phyloP scores from a whole-genome alignment of 64 coral and sea anemone genomes.

The Acropora tenuis region DNA sequence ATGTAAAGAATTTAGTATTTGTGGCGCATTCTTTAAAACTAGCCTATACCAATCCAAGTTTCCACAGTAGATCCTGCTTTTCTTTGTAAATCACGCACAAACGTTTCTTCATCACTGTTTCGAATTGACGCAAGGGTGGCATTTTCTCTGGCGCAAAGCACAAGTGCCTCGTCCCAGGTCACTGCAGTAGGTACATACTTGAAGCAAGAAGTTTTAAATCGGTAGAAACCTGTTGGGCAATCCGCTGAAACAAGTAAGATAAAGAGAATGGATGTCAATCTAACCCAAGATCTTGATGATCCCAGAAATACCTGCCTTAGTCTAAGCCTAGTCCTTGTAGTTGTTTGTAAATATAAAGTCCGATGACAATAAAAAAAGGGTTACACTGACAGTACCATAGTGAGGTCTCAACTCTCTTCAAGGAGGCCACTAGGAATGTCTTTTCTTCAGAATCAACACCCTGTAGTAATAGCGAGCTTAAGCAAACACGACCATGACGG shows the following conservation, averaged over 20 bases:
- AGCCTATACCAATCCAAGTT: constrained; percentile 81
- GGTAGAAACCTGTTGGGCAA: constrained; percentile 76
- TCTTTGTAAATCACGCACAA: constrained; percentile 72
- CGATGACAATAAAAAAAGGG: background rate
- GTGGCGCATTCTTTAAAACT: background rate
- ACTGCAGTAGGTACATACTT: constrained; percentile 63
- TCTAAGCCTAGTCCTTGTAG: background rate
- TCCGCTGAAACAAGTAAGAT: constrained; percentile 56
- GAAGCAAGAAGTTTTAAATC: constrained; percentile 85
- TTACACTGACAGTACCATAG: too few species aligned
- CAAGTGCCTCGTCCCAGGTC: constrained; percentile 81
- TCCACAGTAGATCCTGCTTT: constrained; percentile 31
- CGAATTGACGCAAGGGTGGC: constrained; percentile 75
- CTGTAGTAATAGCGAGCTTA: too few species aligned
- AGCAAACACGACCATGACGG: too few species aligned
- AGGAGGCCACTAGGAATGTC: too few species aligned
- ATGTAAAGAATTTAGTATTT: too few species aligned
- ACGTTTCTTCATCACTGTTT: constrained; percentile 79
- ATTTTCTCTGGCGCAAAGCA: constrained; percentile 73
- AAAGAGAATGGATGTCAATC: background rate
- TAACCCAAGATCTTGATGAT: background rate
- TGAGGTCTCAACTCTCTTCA: too few species aligned
- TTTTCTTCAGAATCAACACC: too few species aligned
- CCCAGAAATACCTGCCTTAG: too few species aligned
- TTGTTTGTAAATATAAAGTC: background rate